Conservation (phyloP, 1,140 invertebrate genomes). For the Musca domestica region DNA sequence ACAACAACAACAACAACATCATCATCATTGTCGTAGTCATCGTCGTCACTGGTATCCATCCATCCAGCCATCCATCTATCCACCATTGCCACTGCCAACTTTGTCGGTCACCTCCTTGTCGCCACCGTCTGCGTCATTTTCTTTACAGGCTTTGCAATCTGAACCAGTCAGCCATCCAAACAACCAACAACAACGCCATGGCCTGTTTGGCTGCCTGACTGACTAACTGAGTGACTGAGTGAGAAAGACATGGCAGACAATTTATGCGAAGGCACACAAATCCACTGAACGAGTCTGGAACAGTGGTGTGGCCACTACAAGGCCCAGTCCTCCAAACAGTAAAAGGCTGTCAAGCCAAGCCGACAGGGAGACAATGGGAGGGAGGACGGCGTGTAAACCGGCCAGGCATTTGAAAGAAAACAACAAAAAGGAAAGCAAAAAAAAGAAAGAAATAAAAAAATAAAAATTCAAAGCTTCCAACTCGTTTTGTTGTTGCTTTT, state of each 20-base stretch:
- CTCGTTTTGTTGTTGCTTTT: no score
- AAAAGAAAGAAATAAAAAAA: neutral
- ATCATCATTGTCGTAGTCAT: neutral
- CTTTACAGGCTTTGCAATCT: neutral
- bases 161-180: neutral
- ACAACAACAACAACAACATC: neutral
- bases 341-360: no score
- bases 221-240: conserved; percentile 8
- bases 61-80: no score
- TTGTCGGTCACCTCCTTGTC: no score
- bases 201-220: conserved; percentile 8
- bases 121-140: neutral
- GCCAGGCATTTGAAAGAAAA: neutral
- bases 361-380: no score
- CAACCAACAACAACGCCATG: neutral
- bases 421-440: neutral
- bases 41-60: no score
- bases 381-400: no score
- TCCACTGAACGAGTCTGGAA: conserved; percentile 44
- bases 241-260: conserved; percentile 37
- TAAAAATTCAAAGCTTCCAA: no score
- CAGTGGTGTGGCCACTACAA: neutral
- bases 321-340: no score
- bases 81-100: no score
- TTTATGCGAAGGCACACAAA: conserved; percentile 54